Base-by-base conservation (phyloP, 2,888 invertebrate genomes). In the Cantharis nigra region DNA sequence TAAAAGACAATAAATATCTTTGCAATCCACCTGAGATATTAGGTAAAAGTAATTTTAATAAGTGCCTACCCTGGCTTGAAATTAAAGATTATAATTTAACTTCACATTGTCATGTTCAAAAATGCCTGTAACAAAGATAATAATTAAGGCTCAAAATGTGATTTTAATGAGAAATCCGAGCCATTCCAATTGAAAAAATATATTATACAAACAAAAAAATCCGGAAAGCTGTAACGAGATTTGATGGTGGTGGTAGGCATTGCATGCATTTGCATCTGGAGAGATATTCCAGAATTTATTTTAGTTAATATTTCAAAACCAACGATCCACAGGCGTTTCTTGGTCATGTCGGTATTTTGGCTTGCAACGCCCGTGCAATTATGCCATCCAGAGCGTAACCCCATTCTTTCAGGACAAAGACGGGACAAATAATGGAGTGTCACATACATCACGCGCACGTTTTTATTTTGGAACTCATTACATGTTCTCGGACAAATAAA, bases 381-480 rank as follows among this genome's bases (percentile, higher is more conserved):
- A 78, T 71, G 74, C 67, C 72, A 76, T 78, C 76, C 76, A 74
- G 70, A 78, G 76, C 76, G 78, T 76, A 76, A 78, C 78, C 78
- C 78, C 76, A 78, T 78, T 78, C 78, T 78, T 78, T 78, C 63
- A 72, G 81, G 78, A 80, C 77, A 79, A 80, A 79, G 81, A 80
- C 81, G 78, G 30, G 77, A 77, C 79, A 80, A 81, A 78, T 81
- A 81, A 81, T 81, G 80, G 79, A 78, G 80, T 80, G 81, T 81
- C 81, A 80, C 80, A 80, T 81, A 81, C 81, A 81, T 81, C 81
- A 81, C 78, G 77, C 64, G 77, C 73, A 77, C 79, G 75, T 82
- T 82, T 82, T 80, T 80, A 80, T 80, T 82, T 79, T 79, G 80
- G 78, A 79, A 80, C 82, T 82, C 81, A 81, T 81, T 82, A 82